Base-by-base conservation (phyloP, 1,140 invertebrate genomes). In the Pinna nobilis region DNA sequence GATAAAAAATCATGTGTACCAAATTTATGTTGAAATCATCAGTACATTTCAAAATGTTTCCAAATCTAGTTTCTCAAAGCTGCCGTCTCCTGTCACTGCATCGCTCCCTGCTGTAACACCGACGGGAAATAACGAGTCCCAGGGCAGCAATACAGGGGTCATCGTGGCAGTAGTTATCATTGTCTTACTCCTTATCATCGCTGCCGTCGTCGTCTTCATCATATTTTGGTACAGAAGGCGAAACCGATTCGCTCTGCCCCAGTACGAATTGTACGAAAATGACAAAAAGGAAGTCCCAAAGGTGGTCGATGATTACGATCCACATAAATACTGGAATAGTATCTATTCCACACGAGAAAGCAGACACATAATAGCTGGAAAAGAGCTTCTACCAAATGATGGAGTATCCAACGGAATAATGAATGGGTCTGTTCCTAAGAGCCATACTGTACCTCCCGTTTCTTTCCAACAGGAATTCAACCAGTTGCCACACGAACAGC, bases 401-500 rank as follows among this genome's bases (percentile, higher is more conserved):
- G 32, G 63, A 23, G 64, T 69, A 9, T 20, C 65, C 32, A 28
- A 50, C 60, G 55, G 55, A 44, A 55, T 37, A 37, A 71, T 74
- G 51, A 79, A 81, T 57, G 77, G 72, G 9, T 35, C 63, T 47
- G 33, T 60, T 32, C 47, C 55, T 13, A 15, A 44, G 35, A 55
- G 61, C 23, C 64, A 70, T 18, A 72, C 70, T 7, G 59, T 53
- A 18, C 51, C 70, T 20, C 73, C 74, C 2, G 68, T 88, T 15
- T 71, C 84, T 18, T 86, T 87, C 57, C 75, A 81, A n/a, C 77
- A 86, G 33, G 87, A 88, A 64, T 88, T 85, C 57, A 70, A 82
- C 9, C 77, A 78, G 13, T 74, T 88, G n/a, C 86, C 84, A 2
- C 82, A 81, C 49, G 79, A 77, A 33, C 79, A 55, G 47, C 51